Conservation (phyloP, 30 jellyfish, hydroid and myxozoan species). For the Aurelia aurita complex sp. Pacific region DNA sequence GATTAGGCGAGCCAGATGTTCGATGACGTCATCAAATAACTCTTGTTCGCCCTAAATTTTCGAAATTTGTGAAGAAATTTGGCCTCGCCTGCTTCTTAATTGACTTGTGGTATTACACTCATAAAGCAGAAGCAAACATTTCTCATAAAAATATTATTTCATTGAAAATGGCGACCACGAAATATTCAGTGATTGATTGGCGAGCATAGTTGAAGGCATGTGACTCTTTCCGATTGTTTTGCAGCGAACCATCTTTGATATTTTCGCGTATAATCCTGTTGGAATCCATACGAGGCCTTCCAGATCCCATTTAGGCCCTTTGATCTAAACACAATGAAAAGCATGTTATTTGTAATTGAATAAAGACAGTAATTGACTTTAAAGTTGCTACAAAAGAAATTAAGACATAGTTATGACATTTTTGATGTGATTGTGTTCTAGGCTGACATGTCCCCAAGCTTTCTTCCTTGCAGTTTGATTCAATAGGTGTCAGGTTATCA, state of each 20-base stretch:
- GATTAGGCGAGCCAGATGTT: neutral
- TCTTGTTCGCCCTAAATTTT: neutral
- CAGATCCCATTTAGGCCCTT: conserved; percentile 44
- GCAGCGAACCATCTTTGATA: conserved; percentile 31
- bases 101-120: neutral
- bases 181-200: conserved; percentile 22
- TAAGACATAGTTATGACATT: conserved; percentile 38
- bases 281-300: conserved; percentile 48
- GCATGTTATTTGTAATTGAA: conserved; percentile 43
- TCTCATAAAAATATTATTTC: conserved; percentile 38
- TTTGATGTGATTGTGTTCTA: conserved; percentile 26
- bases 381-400: conserved; percentile 21
- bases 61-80: neutral
- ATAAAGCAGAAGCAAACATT: neutral
- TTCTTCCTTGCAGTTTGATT: neutral
- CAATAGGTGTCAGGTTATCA: neutral
- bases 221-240: conserved; percentile 31
- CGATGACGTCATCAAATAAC: neutral
- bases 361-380: conserved; percentile 33
- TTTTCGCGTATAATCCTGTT: conserved; percentile 21
- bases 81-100: neutral
- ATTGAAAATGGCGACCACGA: conserved; percentile 34
- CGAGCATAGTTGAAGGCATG: conserved; percentile 39
- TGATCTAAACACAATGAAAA: conserved; percentile 32
- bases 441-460: conserved; percentile 28